phyloP scores from a whole-genome alignment of 2,888 invertebrate species.

The Beris chalybata region DNA sequence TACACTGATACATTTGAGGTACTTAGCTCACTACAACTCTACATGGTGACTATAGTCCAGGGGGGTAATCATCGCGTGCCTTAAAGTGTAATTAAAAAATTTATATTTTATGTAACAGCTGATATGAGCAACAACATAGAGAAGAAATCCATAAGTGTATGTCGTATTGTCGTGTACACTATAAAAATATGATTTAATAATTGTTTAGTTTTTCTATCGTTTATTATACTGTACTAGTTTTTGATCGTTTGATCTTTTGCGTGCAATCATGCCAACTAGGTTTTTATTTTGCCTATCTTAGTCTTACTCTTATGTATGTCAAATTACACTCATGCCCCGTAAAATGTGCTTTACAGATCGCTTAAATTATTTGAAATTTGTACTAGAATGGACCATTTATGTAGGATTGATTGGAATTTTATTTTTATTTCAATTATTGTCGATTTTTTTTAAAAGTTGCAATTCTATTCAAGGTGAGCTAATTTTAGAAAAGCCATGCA shows the following conservation, averaged over 20 bases:
- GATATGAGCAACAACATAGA: conserved; percentile 1
- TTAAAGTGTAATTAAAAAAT: conserved; percentile 21
- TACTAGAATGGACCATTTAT: too few species aligned
- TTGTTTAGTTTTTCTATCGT: not conserved
- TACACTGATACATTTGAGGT: too few species aligned
- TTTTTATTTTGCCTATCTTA: not conserved
- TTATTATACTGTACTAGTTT: too few species aligned
- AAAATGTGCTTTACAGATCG: too few species aligned
- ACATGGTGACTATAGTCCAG: too few species aligned
- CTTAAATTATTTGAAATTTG: too few species aligned
- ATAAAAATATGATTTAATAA: conserved; percentile 19
- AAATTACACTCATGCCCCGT: not conserved
- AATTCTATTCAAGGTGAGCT: conserved; percentile 21
- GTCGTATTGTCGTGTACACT: not conserved
- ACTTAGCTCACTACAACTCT: too few species aligned
- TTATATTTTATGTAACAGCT: conserved; percentile 17
- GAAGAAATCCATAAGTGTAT: conserved; percentile 1
- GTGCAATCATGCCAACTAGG: conserved; percentile 5
- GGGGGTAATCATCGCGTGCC: conserved; percentile 29
- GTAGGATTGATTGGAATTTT: too few species aligned
- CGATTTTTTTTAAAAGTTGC: not conserved
- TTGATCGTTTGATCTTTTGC: conserved; percentile 8
- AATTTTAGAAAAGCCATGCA: too few species aligned
- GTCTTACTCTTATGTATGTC: not conserved
- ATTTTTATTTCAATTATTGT: not conserved